These are phyloP conservation scores for Pachycephus smyrnensis DNA, from an alignment of 2,888 invertebrate species.

Conservation along the genomic window DNA sequence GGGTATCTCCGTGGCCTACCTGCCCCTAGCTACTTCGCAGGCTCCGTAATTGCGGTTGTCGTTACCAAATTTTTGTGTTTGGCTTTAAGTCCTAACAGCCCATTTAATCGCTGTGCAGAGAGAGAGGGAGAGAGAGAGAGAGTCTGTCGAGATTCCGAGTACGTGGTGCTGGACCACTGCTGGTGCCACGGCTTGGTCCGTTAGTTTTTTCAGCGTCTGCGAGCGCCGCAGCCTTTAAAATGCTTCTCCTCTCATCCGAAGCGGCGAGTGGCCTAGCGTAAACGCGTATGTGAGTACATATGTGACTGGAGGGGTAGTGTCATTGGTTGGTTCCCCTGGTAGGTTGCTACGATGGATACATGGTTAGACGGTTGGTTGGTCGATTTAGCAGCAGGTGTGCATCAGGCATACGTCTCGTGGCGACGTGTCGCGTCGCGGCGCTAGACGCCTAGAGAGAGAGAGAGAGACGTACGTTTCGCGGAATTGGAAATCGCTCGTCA, in stretches of 20 bases:
- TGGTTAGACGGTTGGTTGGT: constrained; percentile 15
- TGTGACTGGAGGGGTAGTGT: too few relatives aligned
- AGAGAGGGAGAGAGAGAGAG: constrained; percentile 25
- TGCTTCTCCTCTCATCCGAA: constrained; percentile 34
- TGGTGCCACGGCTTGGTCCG: constrained; percentile 41
- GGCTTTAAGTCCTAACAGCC: constrained; percentile 2
- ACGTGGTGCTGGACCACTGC: constrained; percentile 21
- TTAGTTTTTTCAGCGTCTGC: constrained; percentile 60
- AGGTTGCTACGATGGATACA: constrained; percentile 5
- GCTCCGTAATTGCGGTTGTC: too few relatives aligned
- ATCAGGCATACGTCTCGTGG: constrained; percentile 12
- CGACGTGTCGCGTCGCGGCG: constrained; percentile 9
- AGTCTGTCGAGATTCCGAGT: constrained; percentile 24
- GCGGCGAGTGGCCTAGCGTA: too few relatives aligned
- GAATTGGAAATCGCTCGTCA: constrained; percentile 1
- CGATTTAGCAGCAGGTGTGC: not conserved
- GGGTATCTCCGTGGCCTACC: not conserved
- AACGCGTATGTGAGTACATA: too few relatives aligned
- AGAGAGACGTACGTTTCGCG: not conserved
- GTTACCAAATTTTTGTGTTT: too few relatives aligned
- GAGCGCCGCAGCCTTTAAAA: constrained; percentile 39
- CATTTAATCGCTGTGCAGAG: not conserved
- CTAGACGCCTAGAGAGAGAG: not conserved
- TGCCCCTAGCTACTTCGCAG: too few relatives aligned
- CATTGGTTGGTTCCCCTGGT: too few relatives aligned